Percentiles rank a stretch among this genome's conserved stretches.
Conservation (phyloP, 2,113 vertebrate species). For the Piprites chloris region DNA sequence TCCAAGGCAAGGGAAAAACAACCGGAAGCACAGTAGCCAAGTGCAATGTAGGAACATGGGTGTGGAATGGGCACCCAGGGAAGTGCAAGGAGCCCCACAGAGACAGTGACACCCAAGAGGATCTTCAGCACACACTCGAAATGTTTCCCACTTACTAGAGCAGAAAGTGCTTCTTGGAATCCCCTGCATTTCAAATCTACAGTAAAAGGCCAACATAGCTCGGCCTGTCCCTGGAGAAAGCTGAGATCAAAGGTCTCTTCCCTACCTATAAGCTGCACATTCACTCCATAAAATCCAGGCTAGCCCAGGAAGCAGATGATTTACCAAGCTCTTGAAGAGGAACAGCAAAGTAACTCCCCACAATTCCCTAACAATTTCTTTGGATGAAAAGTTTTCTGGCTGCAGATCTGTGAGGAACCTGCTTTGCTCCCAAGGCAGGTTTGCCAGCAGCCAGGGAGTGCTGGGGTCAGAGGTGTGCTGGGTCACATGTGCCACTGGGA, state of each 20-base stretch:
- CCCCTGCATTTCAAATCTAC: not conserved
- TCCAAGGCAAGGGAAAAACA: not conserved
- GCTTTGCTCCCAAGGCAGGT: not conserved
- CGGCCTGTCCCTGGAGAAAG: not conserved
- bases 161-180: not conserved
- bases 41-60: not conserved
- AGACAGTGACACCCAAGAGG: not conserved
- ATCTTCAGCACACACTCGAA: not conserved
- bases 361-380: not conserved
- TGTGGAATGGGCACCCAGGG: not conserved
- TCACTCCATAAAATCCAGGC: not conserved
- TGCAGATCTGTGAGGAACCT: not conserved
- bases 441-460: not conserved
- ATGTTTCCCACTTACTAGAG: not conserved
- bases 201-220: not conserved
- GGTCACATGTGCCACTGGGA: not conserved
- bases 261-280: not conserved
- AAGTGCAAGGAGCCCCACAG: not conserved
- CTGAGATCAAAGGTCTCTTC: not conserved
- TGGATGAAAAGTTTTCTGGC: not conserved
- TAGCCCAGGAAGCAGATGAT: not conserved
- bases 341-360: not conserved
- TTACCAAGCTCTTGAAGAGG: not conserved
- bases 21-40: not conserved
- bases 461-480: not conserved